Evolutionary conservation across 1,140 invertebrate species (phyloP).

Genomic region (Sogatella furcifera): DNA sequence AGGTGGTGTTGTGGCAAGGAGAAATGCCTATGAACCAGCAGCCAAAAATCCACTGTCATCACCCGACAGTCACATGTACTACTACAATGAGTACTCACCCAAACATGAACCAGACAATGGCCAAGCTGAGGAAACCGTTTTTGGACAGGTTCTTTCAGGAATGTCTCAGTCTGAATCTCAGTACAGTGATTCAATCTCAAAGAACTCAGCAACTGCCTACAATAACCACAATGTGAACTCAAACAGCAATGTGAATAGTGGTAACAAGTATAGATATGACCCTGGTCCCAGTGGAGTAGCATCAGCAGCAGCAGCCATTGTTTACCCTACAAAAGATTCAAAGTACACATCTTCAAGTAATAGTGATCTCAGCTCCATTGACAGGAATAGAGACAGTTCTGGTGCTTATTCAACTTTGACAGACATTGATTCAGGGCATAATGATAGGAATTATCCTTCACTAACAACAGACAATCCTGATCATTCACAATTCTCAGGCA

Average conservation of each 20-base stretch:
- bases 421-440: slow-evolving; percentile 1
- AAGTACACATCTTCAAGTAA: neutral
- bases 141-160: slow-evolving; percentile 57
- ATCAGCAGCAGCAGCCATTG: neutral
- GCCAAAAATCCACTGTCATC: slow-evolving; percentile 12
- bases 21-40: slow-evolving; percentile 31
- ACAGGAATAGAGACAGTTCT: neutral
- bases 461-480: neutral
- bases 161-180: slow-evolving; percentile 20
- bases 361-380: neutral
- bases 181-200: slow-evolving; percentile 17
- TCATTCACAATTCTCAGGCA: neutral
- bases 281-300: neutral
- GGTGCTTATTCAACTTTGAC: slow-evolving; percentile 12
- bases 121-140: slow-evolving; percentile 58
- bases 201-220: slow-evolving; percentile 1
- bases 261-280: neutral
- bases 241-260: neutral
- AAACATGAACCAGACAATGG: slow-evolving; percentile 29
- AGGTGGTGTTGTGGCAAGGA: slow-evolving; percentile 41
- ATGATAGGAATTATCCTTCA: neutral
- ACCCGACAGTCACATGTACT: slow-evolving; percentile 19
- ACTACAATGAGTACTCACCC: slow-evolving; percentile 22
- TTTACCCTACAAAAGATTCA: neutral
- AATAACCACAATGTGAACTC: slow-evolving; percentile 35